Percentiles rank a stretch among this genome's conserved stretches.
phyloP scores from a whole-genome alignment of 2,888 invertebrate species.

The Cephus runcator region DNA sequence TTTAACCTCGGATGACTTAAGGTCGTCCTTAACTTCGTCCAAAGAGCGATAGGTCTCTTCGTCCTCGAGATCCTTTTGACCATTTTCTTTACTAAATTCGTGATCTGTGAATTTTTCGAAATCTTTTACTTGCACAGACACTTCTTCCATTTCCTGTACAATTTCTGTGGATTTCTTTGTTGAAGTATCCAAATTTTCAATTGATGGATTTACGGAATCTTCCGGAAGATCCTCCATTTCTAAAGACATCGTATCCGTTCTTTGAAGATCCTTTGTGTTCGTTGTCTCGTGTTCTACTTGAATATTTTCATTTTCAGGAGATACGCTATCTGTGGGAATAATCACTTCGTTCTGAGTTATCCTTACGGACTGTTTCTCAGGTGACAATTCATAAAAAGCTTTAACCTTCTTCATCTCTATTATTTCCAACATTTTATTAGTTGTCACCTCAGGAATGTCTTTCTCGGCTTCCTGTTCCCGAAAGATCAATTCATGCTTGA shows the following conservation, averaged over 20 bases:
- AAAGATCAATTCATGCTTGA: neutral
- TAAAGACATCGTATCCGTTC: neutral
- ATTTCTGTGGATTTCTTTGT: neutral
- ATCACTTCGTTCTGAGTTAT: neutral
- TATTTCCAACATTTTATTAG: constrained; percentile 54
- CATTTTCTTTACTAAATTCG: constrained; percentile 17
- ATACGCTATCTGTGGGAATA: neutral
- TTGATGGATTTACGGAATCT: neutral
- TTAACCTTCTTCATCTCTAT: constrained; percentile 54
- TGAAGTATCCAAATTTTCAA: neutral
- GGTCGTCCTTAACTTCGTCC: constrained; percentile 37
- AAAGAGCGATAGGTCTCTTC: constrained; percentile 40
- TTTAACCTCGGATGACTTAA: constrained; percentile 5
- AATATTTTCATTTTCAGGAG: neutral
- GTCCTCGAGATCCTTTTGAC: constrained; percentile 16
- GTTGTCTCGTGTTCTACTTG: neutral
- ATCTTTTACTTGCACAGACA: neutral
- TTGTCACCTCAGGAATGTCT: neutral
- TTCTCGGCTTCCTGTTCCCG: constrained; percentile 1
- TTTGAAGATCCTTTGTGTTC: constrained; percentile 4
- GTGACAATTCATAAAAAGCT: constrained; percentile 28
- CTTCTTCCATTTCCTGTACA: constrained; percentile 7
- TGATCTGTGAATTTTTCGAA: neutral
- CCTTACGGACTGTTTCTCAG: constrained; percentile 5
- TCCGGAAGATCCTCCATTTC: neutral